Evolutionary conservation across 2,797 vertebrate genomes (phyloP).

Genomic region (Pantherophis alleghaniensis): DNA sequence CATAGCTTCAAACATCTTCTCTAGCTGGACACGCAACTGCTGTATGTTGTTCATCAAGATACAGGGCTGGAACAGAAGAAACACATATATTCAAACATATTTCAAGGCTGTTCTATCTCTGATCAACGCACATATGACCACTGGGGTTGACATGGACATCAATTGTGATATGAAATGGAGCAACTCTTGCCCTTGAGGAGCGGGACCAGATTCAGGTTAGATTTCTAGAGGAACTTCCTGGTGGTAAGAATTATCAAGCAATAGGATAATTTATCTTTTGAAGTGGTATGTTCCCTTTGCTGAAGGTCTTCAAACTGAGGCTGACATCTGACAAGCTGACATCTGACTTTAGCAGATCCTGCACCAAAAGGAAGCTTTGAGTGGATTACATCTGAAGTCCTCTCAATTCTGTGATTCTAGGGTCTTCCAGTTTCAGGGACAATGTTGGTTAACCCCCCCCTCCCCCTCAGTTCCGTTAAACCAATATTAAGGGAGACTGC

Average conservation of each 20-base stretch:
- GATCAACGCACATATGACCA: background rate
- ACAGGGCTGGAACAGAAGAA: slow-evolving; percentile 78
- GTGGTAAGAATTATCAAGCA: background rate
- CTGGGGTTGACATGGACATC: background rate
- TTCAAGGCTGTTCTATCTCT: background rate
- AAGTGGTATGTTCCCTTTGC: background rate
- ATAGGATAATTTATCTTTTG: background rate
- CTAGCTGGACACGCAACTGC: slow-evolving; percentile 93
- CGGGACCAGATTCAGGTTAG: background rate
- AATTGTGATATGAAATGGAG: background rate
- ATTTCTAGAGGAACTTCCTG: background rate
- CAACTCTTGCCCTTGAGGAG: background rate
- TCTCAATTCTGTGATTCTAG: background rate
- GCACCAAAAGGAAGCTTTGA: background rate
- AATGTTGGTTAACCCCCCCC: background rate
- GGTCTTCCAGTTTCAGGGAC: background rate
- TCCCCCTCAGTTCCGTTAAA: background rate
- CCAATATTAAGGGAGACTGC: background rate
- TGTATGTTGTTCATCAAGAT: slow-evolving; percentile 98
- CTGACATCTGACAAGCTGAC: background rate
- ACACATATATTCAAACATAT: background rate
- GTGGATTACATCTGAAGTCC: too few species aligned
- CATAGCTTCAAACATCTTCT: slow-evolving; percentile 99
- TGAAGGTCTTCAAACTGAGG: background rate
- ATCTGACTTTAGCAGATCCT: background rate